phyloP scores from a whole-genome alignment of 2,888 invertebrate species.

The Leptarthrus brevirostris region DNA sequence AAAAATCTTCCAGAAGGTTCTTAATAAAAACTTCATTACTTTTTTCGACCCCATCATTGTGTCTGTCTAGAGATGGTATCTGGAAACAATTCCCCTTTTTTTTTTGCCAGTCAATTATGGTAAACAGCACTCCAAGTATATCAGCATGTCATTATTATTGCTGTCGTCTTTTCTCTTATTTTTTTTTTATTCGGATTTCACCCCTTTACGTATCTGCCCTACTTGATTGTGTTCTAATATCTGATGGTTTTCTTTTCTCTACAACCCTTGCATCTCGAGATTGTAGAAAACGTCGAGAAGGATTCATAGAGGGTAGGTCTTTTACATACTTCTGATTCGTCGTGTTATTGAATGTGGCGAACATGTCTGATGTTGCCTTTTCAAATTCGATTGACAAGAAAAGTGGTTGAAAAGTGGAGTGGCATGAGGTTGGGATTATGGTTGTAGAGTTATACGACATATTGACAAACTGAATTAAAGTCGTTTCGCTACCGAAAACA shows the following conservation, averaged over 20 bases:
- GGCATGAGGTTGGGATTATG: too few relatives aligned
- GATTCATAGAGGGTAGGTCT: background rate
- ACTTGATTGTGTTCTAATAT: conserved; percentile 28
- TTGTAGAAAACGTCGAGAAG: background rate
- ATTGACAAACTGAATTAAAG: conserved; percentile 47
- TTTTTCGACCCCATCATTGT: too few relatives aligned
- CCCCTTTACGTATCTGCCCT: background rate
- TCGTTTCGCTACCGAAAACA: conserved; percentile 16
- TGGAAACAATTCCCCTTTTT: background rate
- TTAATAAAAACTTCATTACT: too few relatives aligned
- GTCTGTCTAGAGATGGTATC: too few relatives aligned
- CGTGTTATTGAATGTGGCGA: conserved; percentile 26
- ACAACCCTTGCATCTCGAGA: background rate
- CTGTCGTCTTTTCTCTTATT: conserved; percentile 5
- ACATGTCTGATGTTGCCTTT: conserved; percentile 35
- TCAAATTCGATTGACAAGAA: conserved; percentile 44
- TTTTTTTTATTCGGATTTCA: background rate
- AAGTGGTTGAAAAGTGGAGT: conserved; percentile 26
- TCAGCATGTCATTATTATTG: conserved; percentile 19
- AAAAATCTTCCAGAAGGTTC: too few relatives aligned
- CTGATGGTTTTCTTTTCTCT: conserved; percentile 23
- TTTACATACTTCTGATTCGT: background rate
- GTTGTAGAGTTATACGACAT: conserved; percentile 15
- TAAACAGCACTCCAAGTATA: conserved; percentile 39
- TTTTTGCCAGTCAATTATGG: conserved; percentile 41